These are phyloP conservation scores for Mylabris sibirica DNA, from an alignment of 2,888 invertebrate species.

Conservation along the genomic window DNA sequence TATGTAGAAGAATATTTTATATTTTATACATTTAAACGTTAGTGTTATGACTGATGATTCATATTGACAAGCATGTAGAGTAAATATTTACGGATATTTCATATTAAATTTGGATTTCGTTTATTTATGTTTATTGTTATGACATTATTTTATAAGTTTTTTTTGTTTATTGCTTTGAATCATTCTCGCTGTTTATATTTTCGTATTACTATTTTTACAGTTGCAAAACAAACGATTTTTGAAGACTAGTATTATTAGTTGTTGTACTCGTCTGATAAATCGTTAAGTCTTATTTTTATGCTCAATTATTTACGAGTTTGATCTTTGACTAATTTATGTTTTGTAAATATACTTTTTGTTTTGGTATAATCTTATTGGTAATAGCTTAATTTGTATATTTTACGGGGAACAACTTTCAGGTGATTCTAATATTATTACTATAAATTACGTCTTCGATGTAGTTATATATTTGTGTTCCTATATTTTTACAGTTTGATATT, in stretches of 20 bases:
- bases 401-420: constrained; percentile 27
- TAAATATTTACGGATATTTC: neutral
- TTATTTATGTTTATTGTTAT: constrained; percentile 5
- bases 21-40: constrained; percentile 6
- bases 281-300: neutral
- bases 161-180: neutral
- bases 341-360: constrained; percentile 3
- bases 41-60: constrained; percentile 10
- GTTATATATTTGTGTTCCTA: constrained; percentile 30
- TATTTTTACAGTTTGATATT: constrained; percentile 11
- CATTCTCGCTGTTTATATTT: neutral
- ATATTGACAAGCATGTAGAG: constrained; percentile 5
- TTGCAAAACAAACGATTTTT: constrained; percentile 16
- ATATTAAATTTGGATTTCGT: neutral
- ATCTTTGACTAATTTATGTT: constrained; percentile 1
- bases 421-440: constrained; percentile 29
- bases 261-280: neutral
- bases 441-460: constrained; percentile 16
- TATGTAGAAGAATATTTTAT: constrained; percentile 17
- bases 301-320: constrained; percentile 4
- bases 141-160: neutral
- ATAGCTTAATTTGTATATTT: constrained; percentile 23
- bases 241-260: neutral
- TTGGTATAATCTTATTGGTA: neutral
- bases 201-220: constrained; percentile 24